phyloP scores from a whole-genome alignment of 2,113 vertebrate species.

The Phyllostomus discolor region DNA sequence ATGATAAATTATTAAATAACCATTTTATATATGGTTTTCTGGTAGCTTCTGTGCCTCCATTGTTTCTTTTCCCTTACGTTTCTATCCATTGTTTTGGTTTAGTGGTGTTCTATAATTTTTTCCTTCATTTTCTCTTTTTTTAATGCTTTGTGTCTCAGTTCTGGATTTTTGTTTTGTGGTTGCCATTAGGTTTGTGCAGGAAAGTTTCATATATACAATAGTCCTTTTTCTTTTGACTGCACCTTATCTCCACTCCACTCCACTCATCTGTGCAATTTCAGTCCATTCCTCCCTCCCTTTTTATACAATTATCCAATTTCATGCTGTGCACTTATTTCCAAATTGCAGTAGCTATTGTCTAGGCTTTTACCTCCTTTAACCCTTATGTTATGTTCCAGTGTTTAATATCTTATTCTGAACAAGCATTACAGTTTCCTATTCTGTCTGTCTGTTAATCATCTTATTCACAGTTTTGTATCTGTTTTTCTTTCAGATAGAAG shows the following conservation, averaged over 20 bases:
- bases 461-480: neutral
- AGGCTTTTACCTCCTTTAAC: neutral
- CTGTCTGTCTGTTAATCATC: neutral
- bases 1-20: neutral
- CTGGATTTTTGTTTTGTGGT: neutral
- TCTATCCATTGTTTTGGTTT: neutral
- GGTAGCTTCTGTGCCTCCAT: neutral
- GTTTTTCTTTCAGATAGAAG: neutral
- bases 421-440: neutral
- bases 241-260: neutral
- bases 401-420: neutral
- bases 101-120: neutral
- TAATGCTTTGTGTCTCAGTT: neutral
- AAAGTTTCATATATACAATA: neutral
- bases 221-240: neutral
- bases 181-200: neutral
- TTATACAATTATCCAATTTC: neutral
- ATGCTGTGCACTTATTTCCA: neutral
- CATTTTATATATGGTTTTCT: neutral
- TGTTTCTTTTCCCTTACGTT: neutral
- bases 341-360: neutral
- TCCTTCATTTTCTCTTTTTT: neutral
- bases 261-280: neutral
- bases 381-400: neutral
- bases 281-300: neutral